These are phyloP conservation scores for Laupala kohalensis DNA, from an alignment of 1,140 invertebrate genomes.

Conservation along the genomic window DNA sequence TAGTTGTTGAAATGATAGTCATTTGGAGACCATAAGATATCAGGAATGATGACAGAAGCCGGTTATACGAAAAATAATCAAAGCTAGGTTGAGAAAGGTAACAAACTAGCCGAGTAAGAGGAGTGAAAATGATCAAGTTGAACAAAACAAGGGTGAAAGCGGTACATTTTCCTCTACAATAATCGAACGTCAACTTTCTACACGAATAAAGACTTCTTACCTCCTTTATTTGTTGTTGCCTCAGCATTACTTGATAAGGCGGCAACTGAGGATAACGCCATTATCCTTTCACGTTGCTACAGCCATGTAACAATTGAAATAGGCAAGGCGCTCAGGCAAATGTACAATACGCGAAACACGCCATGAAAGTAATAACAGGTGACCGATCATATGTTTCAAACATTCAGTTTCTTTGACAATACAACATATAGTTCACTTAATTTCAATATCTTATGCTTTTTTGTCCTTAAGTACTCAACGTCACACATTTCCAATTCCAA, in stretches of 20 bases:
- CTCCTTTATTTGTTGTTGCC: constrained; percentile 9
- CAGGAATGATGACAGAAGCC: too few species aligned
- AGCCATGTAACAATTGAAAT: constrained; percentile 12
- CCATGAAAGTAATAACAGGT: neutral
- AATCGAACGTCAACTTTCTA: neutral
- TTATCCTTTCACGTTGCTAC: constrained; percentile 14
- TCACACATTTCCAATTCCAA: constrained; percentile 12
- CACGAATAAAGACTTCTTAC: neutral
- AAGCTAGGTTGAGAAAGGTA: too few species aligned
- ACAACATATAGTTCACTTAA: neutral
- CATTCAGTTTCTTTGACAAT: neutral
- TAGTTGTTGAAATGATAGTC: too few species aligned
- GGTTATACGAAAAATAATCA: too few species aligned
- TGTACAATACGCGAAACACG: neutral
- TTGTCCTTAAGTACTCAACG: constrained; percentile 4
- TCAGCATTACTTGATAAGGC: constrained; percentile 11
- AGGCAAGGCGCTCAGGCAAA: neutral
- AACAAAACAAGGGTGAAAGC: neutral
- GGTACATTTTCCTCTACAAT: neutral
- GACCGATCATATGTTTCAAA: neutral
- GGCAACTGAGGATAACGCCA: constrained; percentile 14
- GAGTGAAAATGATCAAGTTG: too few species aligned
- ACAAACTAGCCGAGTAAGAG: too few species aligned
- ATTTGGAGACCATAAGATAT: too few species aligned
- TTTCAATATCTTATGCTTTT: neutral